Evolutionary conservation across 2,113 vertebrate genomes (phyloP), one percentile per base, ranked within the genome.

Genomic region (Mustela nigripes): DNA sequence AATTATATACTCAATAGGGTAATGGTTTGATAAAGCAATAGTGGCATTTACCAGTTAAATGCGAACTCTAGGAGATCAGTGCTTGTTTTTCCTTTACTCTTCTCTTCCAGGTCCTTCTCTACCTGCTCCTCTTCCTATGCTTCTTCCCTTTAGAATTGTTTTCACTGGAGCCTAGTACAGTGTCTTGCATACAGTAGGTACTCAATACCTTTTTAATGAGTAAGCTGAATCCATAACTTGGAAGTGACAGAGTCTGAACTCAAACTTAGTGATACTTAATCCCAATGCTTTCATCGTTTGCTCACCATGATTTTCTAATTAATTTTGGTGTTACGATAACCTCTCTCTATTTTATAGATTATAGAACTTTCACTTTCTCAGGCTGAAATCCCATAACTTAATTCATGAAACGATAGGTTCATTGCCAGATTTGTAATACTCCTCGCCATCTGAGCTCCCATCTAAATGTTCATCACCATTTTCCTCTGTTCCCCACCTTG

Each of bases 401-500:
- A 10, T 83, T 89, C n/a, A 33, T 45, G 53, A 62, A 60, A 90
- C 2, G 4, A 0, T 8, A 16, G 33, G 5, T 48, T 78, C 69
- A 39, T 26, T 79, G 14, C 50, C 16, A 15, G 19, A 50, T 22
- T 65, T 65, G 3, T 3, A 31, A 50, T 48, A 26, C 1, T 39
- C 33, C 14, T 53, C 5, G 4, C 16, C 7, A 48, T 53, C n/a
- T 31, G 76, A 74, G 45, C 45, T 26, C 42, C 19, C 76, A 5
- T 18, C 14, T 33, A 21, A 19, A 1, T 9, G 21, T 39, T 86
- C 4, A 0, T 28, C 56, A 45, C 28, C 28, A 0, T 45, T 16
- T 67, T 85, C 33, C n/a, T 74, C 0, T 39, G 3, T 9, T 11
- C 6, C 1, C 0, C 19, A 24, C 33, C 0, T 11, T 65, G 5